These are phyloP conservation scores for Camponotus pennsylvanicus DNA, from an alignment of 1,140 invertebrate species.

Conservation along the genomic window DNA sequence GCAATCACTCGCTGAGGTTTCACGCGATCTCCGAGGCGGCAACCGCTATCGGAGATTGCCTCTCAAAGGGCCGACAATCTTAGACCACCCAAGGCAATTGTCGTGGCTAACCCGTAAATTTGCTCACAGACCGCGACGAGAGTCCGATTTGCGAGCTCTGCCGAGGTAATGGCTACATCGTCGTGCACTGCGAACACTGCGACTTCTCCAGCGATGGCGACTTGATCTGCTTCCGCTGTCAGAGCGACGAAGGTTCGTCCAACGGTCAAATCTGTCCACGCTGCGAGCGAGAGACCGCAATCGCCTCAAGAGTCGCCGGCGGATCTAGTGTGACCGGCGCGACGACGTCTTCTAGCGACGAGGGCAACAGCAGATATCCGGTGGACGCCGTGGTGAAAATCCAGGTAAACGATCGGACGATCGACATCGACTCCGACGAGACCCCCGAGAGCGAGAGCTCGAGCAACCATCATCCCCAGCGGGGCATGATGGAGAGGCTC, in stretches of 20 bases:
- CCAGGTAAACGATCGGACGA: conserved; percentile 79
- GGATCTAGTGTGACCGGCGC: conserved; percentile 40
- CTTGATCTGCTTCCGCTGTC: conserved; percentile 83
- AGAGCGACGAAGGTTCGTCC: conserved; percentile 76
- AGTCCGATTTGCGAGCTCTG: conserved; percentile 75
- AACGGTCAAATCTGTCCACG: conserved; percentile 75
- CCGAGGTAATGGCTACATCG: conserved; percentile 62
- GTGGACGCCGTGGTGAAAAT: conserved; percentile 81
- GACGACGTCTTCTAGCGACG: conserved; percentile 72
- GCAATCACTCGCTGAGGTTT: conserved; percentile 37
- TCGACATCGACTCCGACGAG: conserved; percentile 81
- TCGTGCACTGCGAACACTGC: conserved; percentile 77
- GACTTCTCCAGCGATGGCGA: conserved; percentile 79
- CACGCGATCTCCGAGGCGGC: conserved; percentile 2
- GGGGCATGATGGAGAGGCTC: conserved; percentile 77
- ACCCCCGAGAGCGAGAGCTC: conserved; percentile 74
- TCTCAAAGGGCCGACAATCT: conserved; percentile 19
- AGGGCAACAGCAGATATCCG: conserved; percentile 69
- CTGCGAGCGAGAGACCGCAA: conserved; percentile 68
- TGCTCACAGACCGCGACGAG: conserved; percentile 67
- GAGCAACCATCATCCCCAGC: conserved; percentile 49
- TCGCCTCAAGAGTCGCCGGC: conserved; percentile 12
- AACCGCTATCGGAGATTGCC: conserved; percentile 1
- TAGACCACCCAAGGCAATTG: conserved; percentile 39
- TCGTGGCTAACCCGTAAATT: conserved; percentile 28